These are phyloP conservation scores for Lottia gigantea DNA, from an alignment of 2,888 invertebrate species.

Conservation along the genomic window DNA sequence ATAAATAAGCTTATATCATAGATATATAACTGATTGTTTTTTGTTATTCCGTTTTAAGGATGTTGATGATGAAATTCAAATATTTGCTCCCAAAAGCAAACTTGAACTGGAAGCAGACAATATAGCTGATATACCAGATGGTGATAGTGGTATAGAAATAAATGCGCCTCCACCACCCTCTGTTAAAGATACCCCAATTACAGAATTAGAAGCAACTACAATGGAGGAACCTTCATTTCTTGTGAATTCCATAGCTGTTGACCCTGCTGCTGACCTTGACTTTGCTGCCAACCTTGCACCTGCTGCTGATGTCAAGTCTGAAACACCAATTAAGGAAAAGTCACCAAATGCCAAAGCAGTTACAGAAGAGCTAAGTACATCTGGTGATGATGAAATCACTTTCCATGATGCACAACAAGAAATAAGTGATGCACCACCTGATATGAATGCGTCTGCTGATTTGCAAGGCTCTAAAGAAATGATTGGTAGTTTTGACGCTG, in stretches of 20 bases:
- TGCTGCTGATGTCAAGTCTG: too few relatives aligned
- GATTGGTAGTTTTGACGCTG: conserved; percentile 39
- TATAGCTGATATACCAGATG: conserved; percentile 14
- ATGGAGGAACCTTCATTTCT: too few relatives aligned
- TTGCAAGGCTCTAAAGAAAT: conserved; percentile 20
- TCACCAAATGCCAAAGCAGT: too few relatives aligned
- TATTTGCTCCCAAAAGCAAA: conserved; percentile 27
- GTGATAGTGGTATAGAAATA: background rate
- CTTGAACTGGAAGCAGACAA: conserved; percentile 16
- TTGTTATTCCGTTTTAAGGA: conserved; percentile 12
- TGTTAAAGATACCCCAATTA: too few relatives aligned
- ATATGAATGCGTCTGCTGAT: conserved; percentile 9
- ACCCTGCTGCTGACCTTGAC: too few relatives aligned
- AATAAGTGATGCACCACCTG: background rate
- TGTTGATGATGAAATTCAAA: conserved; percentile 30
- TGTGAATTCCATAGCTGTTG: too few relatives aligned
- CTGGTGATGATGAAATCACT: conserved; percentile 3
- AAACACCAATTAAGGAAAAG: too few relatives aligned
- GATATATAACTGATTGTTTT: background rate
- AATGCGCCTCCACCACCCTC: background rate
- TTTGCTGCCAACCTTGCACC: too few relatives aligned
- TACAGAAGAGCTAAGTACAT: background rate
- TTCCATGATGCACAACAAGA: conserved; percentile 8
- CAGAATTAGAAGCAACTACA: too few relatives aligned
- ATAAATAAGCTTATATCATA: too few relatives aligned